These are phyloP conservation scores for Crotalus helleri DNA, from an alignment of 2,113 vertebrate genomes.

Conservation along the genomic window DNA sequence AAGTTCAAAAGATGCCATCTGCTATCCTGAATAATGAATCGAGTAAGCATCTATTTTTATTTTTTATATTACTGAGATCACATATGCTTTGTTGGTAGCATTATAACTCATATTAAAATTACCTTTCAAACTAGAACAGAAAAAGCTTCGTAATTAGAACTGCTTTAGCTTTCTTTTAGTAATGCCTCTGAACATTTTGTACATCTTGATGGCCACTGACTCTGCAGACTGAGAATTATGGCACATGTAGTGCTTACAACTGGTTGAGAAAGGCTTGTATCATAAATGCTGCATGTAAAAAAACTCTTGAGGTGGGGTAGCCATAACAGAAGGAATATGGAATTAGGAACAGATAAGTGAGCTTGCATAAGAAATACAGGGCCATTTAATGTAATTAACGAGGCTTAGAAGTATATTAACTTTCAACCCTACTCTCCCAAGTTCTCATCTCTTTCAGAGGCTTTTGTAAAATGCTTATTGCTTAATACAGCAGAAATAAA, in stretches of 20 bases:
- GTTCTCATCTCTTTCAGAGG: neutral
- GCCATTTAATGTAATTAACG: neutral
- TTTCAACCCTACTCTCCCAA: neutral
- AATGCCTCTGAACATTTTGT: neutral
- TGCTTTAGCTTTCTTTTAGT: neutral
- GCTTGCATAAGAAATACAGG: neutral
- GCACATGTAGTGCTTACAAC: neutral
- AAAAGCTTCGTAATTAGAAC: neutral
- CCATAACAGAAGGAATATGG: neutral
- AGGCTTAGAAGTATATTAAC: neutral
- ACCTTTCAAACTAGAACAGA: neutral
- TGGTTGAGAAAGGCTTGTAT: neutral
- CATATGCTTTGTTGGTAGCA: neutral
- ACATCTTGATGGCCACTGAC: neutral
- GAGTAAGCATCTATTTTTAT: conserved; percentile 62
- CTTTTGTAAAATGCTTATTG: neutral
- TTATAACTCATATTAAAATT: neutral
- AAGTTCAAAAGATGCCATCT: conserved; percentile 68
- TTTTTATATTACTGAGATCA: neutral
- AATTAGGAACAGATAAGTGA: neutral
- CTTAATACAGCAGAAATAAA: neutral
- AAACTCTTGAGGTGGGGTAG: neutral
- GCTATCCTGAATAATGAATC: conserved; percentile 48
- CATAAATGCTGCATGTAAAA: neutral
- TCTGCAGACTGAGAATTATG: neutral